A percentile compares a stretch with the other conserved stretches of the same genome.
These are phyloP conservation scores for Cosmopolites sordidus DNA, from an alignment of 2,888 invertebrate genomes.

Conservation along the genomic window DNA sequence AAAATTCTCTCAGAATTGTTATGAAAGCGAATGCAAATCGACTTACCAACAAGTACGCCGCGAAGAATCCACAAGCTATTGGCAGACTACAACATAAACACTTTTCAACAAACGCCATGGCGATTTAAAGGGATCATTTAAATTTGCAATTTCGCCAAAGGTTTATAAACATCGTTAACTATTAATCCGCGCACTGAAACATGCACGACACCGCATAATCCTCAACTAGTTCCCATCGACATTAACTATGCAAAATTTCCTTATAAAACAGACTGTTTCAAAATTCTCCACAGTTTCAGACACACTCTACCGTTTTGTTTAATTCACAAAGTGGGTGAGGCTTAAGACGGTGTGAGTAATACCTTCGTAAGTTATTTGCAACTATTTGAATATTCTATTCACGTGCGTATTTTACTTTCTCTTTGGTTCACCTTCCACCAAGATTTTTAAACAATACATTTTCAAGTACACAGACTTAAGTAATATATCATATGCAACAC, in stretches of 20 bases:
- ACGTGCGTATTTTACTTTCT: slow-evolving; percentile 45
- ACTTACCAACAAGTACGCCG: slow-evolving; percentile 49
- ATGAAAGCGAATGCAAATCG: too few species aligned
- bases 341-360: slow-evolving; percentile 38
- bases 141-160: slow-evolving; percentile 24
- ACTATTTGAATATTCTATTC: slow-evolving; percentile 45
- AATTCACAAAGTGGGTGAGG: slow-evolving; percentile 32
- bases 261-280: background rate
- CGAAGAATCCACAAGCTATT: slow-evolving; percentile 49
- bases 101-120: slow-evolving; percentile 47
- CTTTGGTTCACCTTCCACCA: slow-evolving; percentile 34
- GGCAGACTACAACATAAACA: slow-evolving; percentile 51
- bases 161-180: slow-evolving; percentile 20
- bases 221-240: background rate
- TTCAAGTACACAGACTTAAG: background rate
- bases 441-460: slow-evolving; percentile 22
- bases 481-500: background rate
- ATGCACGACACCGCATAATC: slow-evolving; percentile 1
- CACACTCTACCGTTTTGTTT: background rate
- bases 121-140: slow-evolving; percentile 23
- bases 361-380: slow-evolving; percentile 37
- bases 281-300: background rate
- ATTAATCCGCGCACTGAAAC: slow-evolving; percentile 1
- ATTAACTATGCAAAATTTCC: background rate
- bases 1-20: too few species aligned